Base-by-base conservation (phyloP, 2,797 vertebrate genomes). In the Bovichtus diacanthus region DNA sequence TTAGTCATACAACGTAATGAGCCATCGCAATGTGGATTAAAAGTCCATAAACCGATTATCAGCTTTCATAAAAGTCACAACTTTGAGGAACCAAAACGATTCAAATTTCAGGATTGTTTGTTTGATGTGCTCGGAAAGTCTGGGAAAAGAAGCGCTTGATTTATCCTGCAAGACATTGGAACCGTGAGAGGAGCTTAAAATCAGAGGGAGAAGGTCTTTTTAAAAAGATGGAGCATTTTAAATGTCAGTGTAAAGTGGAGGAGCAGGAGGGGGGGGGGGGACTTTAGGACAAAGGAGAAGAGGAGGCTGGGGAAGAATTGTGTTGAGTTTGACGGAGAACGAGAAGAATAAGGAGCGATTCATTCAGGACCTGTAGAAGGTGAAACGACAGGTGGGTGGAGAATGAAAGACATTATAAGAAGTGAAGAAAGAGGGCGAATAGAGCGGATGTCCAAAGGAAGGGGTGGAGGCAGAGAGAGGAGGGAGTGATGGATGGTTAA, bases 221-320 rank as follows among this genome's bases (percentile, higher is more conserved):
- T n/a, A n/a, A 44, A 55, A 78, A 73, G 21, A 31, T 16, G 46
- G 6, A 44, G 47, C 25, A 29, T 60, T 44, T 41, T 10, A 73
- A 70, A 78, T 64, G 64, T 80, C 70, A 62, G 54, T 7, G 39
- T 16, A 15, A 63, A 78, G 63, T 36, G 29, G 39, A 50, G 69
- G 25, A 34, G 74, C 34, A 63, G 41, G 31, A 61, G 1, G 3
- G 49, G 25, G 19, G 50, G 51, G 12, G 36, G 44, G 36, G 38
- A 71, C 8, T 41, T 51, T 9, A 23, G 11, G 34, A 21, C 21
- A n/a, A n/a, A n/a, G 49, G n/a, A n/a, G 19, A 5, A 16, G 6
- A 27, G 9, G n/a, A 21, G 2, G 3, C 23, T 36, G 15, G 23
- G 7, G 11, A 55, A 21, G 6, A 16, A 34, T 21, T 60, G n/a